Percentiles rank a stretch among this genome's conserved stretches.
Conservation (phyloP, 2,888 invertebrate genomes). For the Noctua janthina region DNA sequence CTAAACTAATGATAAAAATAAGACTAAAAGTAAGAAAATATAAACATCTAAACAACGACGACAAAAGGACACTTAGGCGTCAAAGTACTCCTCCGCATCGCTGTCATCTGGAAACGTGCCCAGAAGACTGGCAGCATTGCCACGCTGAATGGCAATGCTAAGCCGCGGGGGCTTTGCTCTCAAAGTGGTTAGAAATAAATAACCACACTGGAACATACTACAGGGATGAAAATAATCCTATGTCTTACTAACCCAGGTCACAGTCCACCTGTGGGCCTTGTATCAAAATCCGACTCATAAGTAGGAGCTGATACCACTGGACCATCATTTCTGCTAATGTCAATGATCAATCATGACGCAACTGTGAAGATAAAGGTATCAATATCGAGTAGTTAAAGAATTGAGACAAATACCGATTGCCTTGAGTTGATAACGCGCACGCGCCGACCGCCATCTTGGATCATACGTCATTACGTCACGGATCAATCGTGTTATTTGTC, state of each 20-base stretch:
- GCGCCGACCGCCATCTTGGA: conserved; percentile 50
- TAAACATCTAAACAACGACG: too few species aligned
- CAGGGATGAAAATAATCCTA: neutral
- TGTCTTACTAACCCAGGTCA: too few species aligned
- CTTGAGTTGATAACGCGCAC: conserved; percentile 59
- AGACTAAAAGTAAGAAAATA: too few species aligned
- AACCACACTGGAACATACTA: neutral
- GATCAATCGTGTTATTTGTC: conserved; percentile 47
- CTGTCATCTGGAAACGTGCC: too few species aligned
- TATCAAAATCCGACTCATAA: neutral
- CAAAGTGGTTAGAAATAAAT: neutral
- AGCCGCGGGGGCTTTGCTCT: too few species aligned
- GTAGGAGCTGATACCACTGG: neutral
- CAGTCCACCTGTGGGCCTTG: too few species aligned
- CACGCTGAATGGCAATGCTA: too few species aligned
- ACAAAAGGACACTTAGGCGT: too few species aligned
- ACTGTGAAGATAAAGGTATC: conserved; percentile 18
- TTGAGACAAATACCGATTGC: conserved; percentile 47
- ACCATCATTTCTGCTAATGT: neutral
- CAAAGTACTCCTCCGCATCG: too few species aligned
- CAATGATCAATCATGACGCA: conserved; percentile 34
- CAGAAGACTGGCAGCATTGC: too few species aligned
- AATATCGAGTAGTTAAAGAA: conserved; percentile 22
- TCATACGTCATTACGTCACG: conserved; percentile 40
- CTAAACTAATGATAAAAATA: too few species aligned